Evolutionary conservation across 2,888 invertebrate species (phyloP).

Genomic region (Coenonympha arcania): DNA sequence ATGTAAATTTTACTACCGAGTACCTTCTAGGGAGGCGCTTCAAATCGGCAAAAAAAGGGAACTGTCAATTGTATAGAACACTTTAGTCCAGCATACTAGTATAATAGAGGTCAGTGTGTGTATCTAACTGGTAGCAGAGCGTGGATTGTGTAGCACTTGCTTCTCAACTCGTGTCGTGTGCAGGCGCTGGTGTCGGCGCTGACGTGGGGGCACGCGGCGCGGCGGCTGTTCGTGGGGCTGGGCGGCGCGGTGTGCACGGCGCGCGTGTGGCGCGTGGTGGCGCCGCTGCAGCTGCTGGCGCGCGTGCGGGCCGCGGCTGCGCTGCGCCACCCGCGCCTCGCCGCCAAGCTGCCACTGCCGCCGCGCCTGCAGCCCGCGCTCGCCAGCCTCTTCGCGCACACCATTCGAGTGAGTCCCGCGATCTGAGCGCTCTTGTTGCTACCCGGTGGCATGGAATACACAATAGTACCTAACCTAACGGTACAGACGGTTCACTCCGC

Average conservation of each 20-base stretch:
- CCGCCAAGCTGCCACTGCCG: conserved; percentile 88
- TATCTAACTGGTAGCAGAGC: too few species aligned
- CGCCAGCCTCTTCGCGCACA: conserved; percentile 91
- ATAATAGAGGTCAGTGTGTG: too few species aligned
- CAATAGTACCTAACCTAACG: too few species aligned
- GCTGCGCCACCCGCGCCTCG: conserved; percentile 81
- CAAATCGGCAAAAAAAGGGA: too few species aligned
- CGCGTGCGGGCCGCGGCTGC: conserved; percentile 85
- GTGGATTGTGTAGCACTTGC: neutral
- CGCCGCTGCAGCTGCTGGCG: conserved; percentile 91
- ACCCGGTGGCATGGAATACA: too few species aligned
- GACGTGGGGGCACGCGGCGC: conserved; percentile 99
- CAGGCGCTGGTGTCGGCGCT: conserved; percentile 91
- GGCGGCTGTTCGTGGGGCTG: conserved; percentile 86
- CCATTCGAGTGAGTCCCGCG: conserved; percentile 88
- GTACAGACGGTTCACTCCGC: too few species aligned
- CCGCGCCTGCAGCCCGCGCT: conserved; percentile 88
- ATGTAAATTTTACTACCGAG: too few species aligned
- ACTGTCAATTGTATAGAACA: too few species aligned
- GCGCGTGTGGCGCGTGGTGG: conserved; percentile 92
- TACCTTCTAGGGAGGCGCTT: too few species aligned
- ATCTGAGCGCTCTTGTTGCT: too few species aligned
- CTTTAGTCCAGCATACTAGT: too few species aligned
- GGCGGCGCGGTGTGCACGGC: conserved; percentile 94
- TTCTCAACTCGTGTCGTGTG: neutral